A percentile compares a stretch with the other conserved stretches of the same genome.
phyloP scores from a whole-genome alignment of 2,113 vertebrate species.

The Falco punctatus region DNA sequence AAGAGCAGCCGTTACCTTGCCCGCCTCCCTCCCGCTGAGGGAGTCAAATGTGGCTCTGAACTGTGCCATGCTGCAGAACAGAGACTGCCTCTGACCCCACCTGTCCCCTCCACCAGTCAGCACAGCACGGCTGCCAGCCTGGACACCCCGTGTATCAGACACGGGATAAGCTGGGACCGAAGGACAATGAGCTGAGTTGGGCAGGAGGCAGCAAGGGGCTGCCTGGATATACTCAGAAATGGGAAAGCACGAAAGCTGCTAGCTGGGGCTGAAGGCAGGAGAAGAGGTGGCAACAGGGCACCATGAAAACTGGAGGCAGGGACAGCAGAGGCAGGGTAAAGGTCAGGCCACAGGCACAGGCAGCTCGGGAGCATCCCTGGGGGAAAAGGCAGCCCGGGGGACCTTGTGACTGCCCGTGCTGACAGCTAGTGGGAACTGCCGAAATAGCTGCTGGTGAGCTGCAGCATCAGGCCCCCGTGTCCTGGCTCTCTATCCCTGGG shows the following conservation, averaged over 20 bases:
- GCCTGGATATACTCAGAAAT: background rate
- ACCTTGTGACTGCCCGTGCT: background rate
- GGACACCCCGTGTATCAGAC: background rate
- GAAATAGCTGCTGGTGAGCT: background rate
- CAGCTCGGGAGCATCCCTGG: background rate
- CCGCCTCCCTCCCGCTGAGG: conserved; percentile 3
- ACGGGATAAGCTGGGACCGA: background rate
- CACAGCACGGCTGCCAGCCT: background rate
- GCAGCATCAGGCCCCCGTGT: background rate
- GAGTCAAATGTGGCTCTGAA: conserved; percentile 25
- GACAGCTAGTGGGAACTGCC: background rate
- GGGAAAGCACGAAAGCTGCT: background rate
- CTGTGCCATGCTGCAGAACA: conserved; percentile 20
- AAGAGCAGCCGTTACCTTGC: conserved; percentile 28
- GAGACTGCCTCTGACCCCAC: conserved; percentile 9
- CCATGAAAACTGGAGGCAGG: background rate
- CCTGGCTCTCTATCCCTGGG: background rate
- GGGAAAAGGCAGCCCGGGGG: background rate
- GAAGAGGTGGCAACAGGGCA: background rate
- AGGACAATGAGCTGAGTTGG: background rate
- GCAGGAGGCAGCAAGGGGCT: background rate
- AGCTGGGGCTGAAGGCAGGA: background rate
- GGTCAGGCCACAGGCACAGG: background rate
- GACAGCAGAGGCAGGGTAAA: background rate
- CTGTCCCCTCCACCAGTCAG: background rate